Base-by-base conservation (phyloP, 1,140 invertebrate genomes). In the Elysia chlorotica region DNA sequence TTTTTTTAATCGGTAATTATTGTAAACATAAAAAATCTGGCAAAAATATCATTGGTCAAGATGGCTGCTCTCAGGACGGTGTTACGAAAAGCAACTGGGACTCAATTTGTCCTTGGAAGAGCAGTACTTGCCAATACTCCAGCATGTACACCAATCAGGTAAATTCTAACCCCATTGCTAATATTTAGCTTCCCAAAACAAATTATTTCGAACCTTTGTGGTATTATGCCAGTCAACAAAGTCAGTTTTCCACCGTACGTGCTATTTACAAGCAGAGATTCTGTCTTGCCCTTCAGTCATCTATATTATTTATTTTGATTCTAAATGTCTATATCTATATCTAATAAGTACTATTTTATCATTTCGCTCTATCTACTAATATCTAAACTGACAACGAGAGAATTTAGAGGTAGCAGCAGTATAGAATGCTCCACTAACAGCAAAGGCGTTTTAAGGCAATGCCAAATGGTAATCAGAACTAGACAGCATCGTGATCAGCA, bases 31-130 rank as follows among this genome's bases (percentile, higher is more conserved):
- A 62, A 62, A 62, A 62, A 62, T 31, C 59, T 62, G 59, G 59
- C 59, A 28, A 21, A 28, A 21, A 21, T 62, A 21, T 33, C 38
- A 23, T 33, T 10, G 21, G 10, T 23, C 54, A 70, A 70, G 36
- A 70, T 70, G 68, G 68, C 68, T 5, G 68, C 68, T 61, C 36
- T 70, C 30, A 36, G 68, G 35, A n/a, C 35, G n/a, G 68, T 70
- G n/a, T 3, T 70, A 61, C 30, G 35, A 59, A 70, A 70, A 61
- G 68, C n/a, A n/a, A n/a, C 36, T 33, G 35, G 38, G 28, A 19
- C 48, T 31, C 14, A 23, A 33, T 19, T 2, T 35, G 36, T 70
- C 1, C 41, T 70, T n/a, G 25, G 54, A 37, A 23, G 36, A 6
- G 30, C 56, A 37, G 35, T 41, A 1, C 57, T 59, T 10, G 14